Percentiles rank a stretch among this genome's conserved stretches.
Conservation (phyloP, 2,888 invertebrate species). For the Drosophila nigricruria region DNA sequence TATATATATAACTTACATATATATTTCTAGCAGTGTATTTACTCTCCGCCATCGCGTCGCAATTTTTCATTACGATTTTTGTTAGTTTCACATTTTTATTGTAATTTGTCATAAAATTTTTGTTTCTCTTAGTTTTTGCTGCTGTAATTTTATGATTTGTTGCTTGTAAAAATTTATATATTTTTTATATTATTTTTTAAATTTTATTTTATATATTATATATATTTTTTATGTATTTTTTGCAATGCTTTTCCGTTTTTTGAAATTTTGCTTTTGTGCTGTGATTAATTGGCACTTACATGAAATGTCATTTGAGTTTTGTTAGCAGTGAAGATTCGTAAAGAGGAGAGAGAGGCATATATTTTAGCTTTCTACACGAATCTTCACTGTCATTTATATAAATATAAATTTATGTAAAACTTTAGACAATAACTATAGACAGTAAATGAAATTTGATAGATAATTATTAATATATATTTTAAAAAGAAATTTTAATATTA, state of each 20-base stretch:
- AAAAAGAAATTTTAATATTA: too few species aligned
- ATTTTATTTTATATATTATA: not conserved
- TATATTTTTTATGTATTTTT: slow-evolving; percentile 9
- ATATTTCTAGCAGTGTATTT: slow-evolving; percentile 10
- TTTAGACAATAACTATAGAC: too few species aligned
- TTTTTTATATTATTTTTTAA: slow-evolving; percentile 24
- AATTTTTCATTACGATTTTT: slow-evolving; percentile 5
- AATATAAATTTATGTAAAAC: too few species aligned
- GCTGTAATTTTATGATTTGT: slow-evolving; percentile 50
- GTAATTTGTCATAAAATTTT: not conserved
- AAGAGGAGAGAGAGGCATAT: not conserved
- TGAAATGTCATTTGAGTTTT: slow-evolving; percentile 20
- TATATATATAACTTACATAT: not conserved
- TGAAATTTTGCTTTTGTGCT: slow-evolving; percentile 29
- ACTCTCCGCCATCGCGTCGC: not conserved
- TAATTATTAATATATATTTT: too few species aligned
- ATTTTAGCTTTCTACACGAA: not conserved
- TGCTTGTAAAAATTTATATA: slow-evolving; percentile 26
- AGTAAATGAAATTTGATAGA: too few species aligned
- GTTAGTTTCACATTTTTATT: slow-evolving; percentile 5
- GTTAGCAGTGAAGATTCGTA: not conserved
- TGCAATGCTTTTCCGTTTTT: slow-evolving; percentile 44
- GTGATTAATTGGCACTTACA: slow-evolving; percentile 67
- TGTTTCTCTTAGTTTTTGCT: not conserved
- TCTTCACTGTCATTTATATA: too few species aligned